Evolutionary conservation across 2,113 vertebrate species (phyloP), one percentile per base, ranked within the genome.

Genomic region (Arothron firmamentum): DNA sequence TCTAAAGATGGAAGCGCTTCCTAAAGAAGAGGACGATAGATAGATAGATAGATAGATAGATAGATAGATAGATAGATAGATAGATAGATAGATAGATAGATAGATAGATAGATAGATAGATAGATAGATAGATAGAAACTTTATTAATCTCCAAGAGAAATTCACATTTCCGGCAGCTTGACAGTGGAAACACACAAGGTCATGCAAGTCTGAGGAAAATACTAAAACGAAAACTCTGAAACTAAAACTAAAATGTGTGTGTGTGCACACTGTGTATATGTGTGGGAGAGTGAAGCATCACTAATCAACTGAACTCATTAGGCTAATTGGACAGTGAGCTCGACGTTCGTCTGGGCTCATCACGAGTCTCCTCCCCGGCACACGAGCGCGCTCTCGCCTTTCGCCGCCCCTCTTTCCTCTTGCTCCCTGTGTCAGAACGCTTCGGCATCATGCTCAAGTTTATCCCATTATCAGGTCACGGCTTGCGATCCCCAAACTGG

Each of bases 261-360:
- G 25, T 2, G 2, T 50, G 56, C 56, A 42, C 38, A 23, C 38
- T 17, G 43, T 20, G n/a, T 41, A 55, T 41, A 58, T 46, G 56
- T 49, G 23, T 54, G 49, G 53, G 65, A 47, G 51, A 47, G 56
- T n/a, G 19, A 59, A 55, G 56, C 51, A 13, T 31, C 64, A 71
- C 73, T 82, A 84, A 89, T 89, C 75, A 73, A 45, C 65, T 63
- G 75, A 73, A 85, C 80, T 85, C 81, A 88, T 89, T 88, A 84
- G 78, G 59, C 78, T 88, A 90, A 89, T 88, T 89, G 84, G 85
- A 78, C 72, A 69, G 82, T 75, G 73, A 84, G 77, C 74, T 64
- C 57, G 66, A 65, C 75, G 87, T 86, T 82, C 80, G 85, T 70
- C 76, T 60, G 47, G 65, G 67, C 12, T 60, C 67, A 65, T 70